These are phyloP conservation scores for Oncopeltus fasciatus DNA, from an alignment of 1,140 invertebrate genomes.

Conservation along the genomic window DNA sequence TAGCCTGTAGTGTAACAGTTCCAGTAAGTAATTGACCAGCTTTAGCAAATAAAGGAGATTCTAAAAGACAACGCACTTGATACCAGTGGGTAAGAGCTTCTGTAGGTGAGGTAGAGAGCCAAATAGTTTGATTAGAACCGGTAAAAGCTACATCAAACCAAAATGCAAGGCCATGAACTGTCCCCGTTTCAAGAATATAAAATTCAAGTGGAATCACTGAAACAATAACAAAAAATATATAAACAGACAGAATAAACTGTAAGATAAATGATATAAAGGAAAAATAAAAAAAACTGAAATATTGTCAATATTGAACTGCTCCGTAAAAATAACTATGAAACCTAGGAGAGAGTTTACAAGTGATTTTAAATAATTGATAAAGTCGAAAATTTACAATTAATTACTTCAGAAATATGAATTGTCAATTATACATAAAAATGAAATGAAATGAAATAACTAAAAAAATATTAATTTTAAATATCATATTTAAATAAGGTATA, in stretches of 20 bases:
- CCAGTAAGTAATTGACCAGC: conserved; percentile 84
- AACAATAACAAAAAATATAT: conserved; percentile 14
- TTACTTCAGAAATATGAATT: too few relatives aligned
- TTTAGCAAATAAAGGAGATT: conserved; percentile 87
- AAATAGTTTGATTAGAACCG: conserved; percentile 77
- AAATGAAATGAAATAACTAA: too few relatives aligned
- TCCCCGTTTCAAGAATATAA: conserved; percentile 80
- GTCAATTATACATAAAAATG: too few relatives aligned
- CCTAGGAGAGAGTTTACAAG: too few relatives aligned
- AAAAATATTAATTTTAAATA: too few relatives aligned
- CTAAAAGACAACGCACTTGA: conserved; percentile 90
- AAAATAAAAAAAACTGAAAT: background rate
- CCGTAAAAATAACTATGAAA: too few relatives aligned
- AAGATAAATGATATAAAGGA: background rate
- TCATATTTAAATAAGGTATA: too few relatives aligned
- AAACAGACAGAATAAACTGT: background rate
- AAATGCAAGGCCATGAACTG: conserved; percentile 93
- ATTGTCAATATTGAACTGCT: too few relatives aligned
- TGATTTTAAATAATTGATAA: too few relatives aligned
- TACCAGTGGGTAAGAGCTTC: conserved; percentile 99
- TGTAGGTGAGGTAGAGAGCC: conserved; percentile 95
- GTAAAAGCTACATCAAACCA: conserved; percentile 99
- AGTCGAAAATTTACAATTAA: too few relatives aligned
- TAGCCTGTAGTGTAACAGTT: conserved; percentile 74
- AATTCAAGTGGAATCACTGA: conserved; percentile 87